These are phyloP conservation scores for Bedellia somnulentella DNA, from an alignment of 2,888 invertebrate genomes.

Conservation along the genomic window DNA sequence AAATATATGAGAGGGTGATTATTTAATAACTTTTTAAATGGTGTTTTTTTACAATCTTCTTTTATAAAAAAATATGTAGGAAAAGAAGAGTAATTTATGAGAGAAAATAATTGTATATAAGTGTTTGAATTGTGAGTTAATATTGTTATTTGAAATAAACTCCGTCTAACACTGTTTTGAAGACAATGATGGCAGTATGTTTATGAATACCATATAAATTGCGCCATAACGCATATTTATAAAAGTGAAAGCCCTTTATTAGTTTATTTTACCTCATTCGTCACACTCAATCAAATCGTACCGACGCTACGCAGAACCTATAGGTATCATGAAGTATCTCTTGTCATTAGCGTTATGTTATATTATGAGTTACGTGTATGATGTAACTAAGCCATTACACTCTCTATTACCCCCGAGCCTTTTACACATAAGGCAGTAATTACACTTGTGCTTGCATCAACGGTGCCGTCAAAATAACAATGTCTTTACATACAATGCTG, in stretches of 20 bases:
- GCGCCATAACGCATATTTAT: neutral
- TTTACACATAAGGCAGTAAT: conserved; percentile 1
- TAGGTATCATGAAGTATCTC: conserved; percentile 29
- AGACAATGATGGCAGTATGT: neutral
- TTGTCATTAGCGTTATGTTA: conserved; percentile 49
- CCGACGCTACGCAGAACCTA: neutral
- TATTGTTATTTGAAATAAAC: too few species aligned
- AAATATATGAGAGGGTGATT: too few species aligned
- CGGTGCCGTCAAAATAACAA: neutral
- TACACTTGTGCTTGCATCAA: neutral
- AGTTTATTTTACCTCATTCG: conserved; percentile 41
- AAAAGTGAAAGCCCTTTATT: conserved; percentile 44
- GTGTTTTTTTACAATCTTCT: too few species aligned
- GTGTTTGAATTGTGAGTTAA: too few species aligned
- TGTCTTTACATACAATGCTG: neutral
- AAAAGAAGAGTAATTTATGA: too few species aligned
- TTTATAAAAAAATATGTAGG: too few species aligned
- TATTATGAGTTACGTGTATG: conserved; percentile 12
- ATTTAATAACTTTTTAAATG: too few species aligned
- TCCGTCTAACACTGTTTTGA: too few species aligned
- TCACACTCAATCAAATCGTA: conserved; percentile 36
- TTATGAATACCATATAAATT: neutral
- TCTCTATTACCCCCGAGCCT: conserved; percentile 2
- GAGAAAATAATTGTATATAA: too few species aligned
- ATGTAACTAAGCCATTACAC: too few species aligned